Evolutionary conservation across 2,888 invertebrate genomes (phyloP).

Genomic region (Drosophila cognata): DNA sequence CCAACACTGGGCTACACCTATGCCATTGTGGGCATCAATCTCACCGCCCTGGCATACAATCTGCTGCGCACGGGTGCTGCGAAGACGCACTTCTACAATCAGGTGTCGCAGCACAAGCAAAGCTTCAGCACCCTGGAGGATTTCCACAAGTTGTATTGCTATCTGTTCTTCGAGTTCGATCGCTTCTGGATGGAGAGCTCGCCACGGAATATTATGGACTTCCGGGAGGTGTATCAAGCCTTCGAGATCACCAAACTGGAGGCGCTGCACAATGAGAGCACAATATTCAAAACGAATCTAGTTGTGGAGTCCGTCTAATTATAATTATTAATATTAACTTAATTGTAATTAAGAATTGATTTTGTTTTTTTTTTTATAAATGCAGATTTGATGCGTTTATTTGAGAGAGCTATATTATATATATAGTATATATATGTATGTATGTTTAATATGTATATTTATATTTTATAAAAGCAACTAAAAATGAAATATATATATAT

Average conservation of each 20-base stretch:
- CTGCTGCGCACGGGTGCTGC: conserved; percentile 92
- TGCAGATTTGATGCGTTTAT: conserved; percentile 75
- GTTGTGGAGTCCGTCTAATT: conserved; percentile 89
- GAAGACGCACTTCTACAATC: conserved; percentile 96
- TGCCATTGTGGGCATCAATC: conserved; percentile 97
- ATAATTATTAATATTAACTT: background rate
- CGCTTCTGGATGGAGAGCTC: conserved; percentile 96
- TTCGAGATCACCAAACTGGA: conserved; percentile 92
- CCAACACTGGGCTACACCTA: conserved; percentile 95
- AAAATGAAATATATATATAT: conserved; percentile 12
- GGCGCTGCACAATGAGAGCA: conserved; percentile 89
- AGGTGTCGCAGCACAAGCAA: conserved; percentile 86
- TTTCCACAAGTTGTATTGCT: conserved; percentile 97
- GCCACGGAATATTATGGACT: conserved; percentile 98
- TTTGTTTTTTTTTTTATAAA: conserved; percentile 56
- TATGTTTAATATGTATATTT: conserved; percentile 60
- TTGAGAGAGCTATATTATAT: conserved; percentile 68
- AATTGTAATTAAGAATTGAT: conserved; percentile 8
- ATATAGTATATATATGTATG: conserved; percentile 44
- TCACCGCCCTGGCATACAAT: conserved; percentile 95
- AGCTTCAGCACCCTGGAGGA: conserved; percentile 89
- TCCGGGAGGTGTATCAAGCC: conserved; percentile 93
- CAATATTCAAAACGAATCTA: conserved; percentile 92
- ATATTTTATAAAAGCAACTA: conserved; percentile 54
- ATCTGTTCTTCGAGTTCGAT: conserved; percentile 97